Evolutionary conservation across 2,888 invertebrate species (phyloP).

Genomic region (Lottia gigantea): DNA sequence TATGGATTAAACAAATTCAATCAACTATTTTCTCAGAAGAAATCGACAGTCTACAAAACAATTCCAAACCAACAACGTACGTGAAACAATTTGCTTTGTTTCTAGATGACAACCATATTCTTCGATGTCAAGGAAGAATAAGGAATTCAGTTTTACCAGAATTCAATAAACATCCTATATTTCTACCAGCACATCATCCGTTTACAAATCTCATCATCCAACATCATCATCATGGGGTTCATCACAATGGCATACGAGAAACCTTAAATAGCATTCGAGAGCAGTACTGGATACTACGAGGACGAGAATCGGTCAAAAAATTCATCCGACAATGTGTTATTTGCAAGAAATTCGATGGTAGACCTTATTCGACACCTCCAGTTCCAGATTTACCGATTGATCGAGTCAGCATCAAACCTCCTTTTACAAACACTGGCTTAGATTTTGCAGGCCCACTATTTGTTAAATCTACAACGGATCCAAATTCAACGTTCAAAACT

Average conservation of each 20-base stretch:
- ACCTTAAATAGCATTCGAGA: not conserved
- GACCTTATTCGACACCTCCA: not conserved
- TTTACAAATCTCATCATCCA: constrained; percentile 2
- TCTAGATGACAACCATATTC: not conserved
- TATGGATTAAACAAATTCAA: not conserved
- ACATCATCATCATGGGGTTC: not conserved
- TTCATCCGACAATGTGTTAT: not conserved
- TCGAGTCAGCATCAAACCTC: not conserved
- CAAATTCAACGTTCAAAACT: not conserved
- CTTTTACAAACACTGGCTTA: not conserved
- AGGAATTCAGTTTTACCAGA: not conserved
- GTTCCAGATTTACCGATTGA: not conserved
- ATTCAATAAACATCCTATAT: not conserved
- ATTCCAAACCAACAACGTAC: too few relatives aligned
- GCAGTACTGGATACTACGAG: not conserved
- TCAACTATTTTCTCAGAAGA: too few relatives aligned
- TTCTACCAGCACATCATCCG: not conserved
- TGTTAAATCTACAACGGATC: constrained; percentile 18
- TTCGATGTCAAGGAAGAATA: not conserved
- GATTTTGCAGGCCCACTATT: constrained; percentile 10
- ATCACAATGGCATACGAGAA: not conserved
- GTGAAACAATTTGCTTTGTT: not conserved
- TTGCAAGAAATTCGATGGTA: not conserved
- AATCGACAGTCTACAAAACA: too few relatives aligned
- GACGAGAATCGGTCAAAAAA: not conserved